phyloP scores from a whole-genome alignment of 2,888 invertebrate genomes.

The Tricholauxania praeusta region DNA sequence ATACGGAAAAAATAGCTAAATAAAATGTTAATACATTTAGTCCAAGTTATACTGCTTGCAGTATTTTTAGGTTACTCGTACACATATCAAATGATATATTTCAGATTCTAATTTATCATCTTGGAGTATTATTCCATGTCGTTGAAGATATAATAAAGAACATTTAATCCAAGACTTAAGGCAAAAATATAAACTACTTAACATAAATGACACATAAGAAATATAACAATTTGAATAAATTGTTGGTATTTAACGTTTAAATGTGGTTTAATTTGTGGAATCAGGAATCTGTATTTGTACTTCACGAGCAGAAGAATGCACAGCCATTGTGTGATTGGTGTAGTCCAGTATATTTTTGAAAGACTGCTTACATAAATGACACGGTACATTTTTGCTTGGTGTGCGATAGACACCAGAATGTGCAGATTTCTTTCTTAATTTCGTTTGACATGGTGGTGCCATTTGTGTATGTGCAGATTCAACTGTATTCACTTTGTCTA shows the following conservation, averaged over 20 bases:
- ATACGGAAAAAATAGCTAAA: too few relatives aligned
- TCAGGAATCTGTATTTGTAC: constrained; percentile 9
- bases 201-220: constrained; percentile 22
- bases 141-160: neutral
- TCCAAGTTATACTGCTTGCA: constrained; percentile 35
- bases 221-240: too few relatives aligned
- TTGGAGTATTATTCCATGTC: neutral
- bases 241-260: neutral
- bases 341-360: constrained; percentile 62
- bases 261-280: neutral
- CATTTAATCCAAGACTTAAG: constrained; percentile 10
- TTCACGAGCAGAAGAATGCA: constrained; percentile 48
- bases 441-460: constrained; percentile 46
- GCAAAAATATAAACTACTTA: constrained; percentile 12
- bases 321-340: constrained; percentile 57
- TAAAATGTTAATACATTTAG: too few relatives aligned
- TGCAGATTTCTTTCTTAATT: constrained; percentile 50
- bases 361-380: constrained; percentile 58
- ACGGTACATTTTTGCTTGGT: constrained; percentile 61
- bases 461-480: constrained; percentile 37
- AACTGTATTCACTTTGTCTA: neutral
- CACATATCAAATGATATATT: too few relatives aligned
- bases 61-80: constrained; percentile 6
- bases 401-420: constrained; percentile 63
- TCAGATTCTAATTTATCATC: neutral